These are phyloP conservation scores for Temnothorax rugatulus DNA, from an alignment of 2,888 invertebrate genomes.

Conservation along the genomic window DNA sequence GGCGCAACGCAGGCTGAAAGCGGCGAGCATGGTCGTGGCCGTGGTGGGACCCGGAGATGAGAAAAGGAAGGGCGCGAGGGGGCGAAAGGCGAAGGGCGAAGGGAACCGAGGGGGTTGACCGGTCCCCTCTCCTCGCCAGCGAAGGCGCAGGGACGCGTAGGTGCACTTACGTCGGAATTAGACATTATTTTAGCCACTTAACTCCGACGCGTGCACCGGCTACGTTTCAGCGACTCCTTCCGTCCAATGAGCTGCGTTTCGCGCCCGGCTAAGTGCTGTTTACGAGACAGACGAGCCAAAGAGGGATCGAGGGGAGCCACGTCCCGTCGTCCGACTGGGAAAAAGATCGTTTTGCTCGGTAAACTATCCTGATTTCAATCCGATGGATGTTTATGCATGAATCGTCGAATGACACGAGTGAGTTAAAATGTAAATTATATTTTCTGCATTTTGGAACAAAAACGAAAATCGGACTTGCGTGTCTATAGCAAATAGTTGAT, in stretches of 20 bases:
- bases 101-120: slow-evolving; percentile 20
- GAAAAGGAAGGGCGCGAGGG: neutral
- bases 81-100: slow-evolving; percentile 6
- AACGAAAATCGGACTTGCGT: neutral
- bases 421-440: neutral
- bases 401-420: neutral
- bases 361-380: slow-evolving; percentile 33
- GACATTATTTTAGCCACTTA: slow-evolving; percentile 61
- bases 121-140: neutral
- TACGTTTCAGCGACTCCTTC: slow-evolving; percentile 49
- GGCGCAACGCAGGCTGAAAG: slow-evolving; percentile 76
- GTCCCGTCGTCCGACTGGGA: slow-evolving; percentile 21
- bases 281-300: slow-evolving; percentile 49
- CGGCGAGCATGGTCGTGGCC: slow-evolving; percentile 66
- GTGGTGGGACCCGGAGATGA: slow-evolving; percentile 20
- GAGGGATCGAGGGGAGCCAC: slow-evolving; percentile 36
- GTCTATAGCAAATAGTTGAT: neutral
- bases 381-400: slow-evolving; percentile 11
- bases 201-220: slow-evolving; percentile 58
- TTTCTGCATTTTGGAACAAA: neutral
- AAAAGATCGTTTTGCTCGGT: slow-evolving; percentile 22
- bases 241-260: slow-evolving; percentile 45
- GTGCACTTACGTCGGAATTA: slow-evolving; percentile 58
- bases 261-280: slow-evolving; percentile 54
- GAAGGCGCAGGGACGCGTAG: slow-evolving; percentile 43